These are phyloP conservation scores for Egretta garzetta DNA, from an alignment of 2,113 vertebrate species.

Conservation along the genomic window DNA sequence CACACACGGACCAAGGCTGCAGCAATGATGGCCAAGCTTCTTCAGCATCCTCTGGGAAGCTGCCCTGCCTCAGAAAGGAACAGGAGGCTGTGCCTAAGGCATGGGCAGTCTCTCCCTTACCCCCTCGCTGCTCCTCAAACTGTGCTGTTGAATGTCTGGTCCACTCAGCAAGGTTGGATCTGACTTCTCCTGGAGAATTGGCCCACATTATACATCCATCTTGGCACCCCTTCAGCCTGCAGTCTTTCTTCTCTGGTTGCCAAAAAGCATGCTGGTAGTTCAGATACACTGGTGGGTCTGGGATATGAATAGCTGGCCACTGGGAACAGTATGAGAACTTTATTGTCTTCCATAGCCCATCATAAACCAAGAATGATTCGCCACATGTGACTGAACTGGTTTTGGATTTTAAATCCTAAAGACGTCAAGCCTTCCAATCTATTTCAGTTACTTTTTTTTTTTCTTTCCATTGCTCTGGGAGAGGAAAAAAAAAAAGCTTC, in stretches of 20 bases:
- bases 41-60: background rate
- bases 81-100: background rate
- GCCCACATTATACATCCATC: background rate
- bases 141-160: background rate
- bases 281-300: slow-evolving; percentile 25
- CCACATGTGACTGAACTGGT: slow-evolving; percentile 17
- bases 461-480: background rate
- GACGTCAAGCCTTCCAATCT: background rate
- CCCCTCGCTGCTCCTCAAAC: background rate
- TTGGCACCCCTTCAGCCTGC: background rate
- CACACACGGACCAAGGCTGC: background rate
- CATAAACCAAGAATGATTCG: slow-evolving; percentile 17
- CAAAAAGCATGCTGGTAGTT: slow-evolving; percentile 5
- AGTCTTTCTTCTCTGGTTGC: slow-evolving; percentile 8
- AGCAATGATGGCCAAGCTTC: background rate
- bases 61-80: background rate
- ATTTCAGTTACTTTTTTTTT: background rate
- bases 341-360: slow-evolving; percentile 24
- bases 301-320: slow-evolving; percentile 31
- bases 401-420: slow-evolving; percentile 14
- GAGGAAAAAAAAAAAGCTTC: background rate
- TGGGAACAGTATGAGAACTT: slow-evolving; percentile 19
- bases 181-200: background rate
- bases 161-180: background rate
- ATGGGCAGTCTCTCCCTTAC: background rate